These are phyloP conservation scores for Centroberyx gerrardi DNA, from an alignment of 2,797 vertebrate genomes.

Conservation along the genomic window DNA sequence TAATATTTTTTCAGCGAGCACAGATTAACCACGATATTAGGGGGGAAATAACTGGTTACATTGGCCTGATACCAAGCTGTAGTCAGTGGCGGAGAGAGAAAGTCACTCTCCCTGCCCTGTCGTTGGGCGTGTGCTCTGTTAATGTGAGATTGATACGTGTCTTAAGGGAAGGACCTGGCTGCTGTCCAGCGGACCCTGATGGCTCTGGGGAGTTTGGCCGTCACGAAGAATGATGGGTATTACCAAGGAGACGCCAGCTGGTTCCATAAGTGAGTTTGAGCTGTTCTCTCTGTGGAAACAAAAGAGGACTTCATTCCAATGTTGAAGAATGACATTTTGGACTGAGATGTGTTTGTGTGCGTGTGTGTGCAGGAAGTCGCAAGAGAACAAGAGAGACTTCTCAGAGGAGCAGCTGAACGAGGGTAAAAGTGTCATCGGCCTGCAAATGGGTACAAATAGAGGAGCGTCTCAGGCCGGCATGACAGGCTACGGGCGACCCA, in stretches of 20 bases:
- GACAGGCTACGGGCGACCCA: slow-evolving; percentile 92
- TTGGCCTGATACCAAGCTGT: neutral
- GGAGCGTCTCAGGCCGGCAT: slow-evolving; percentile 96
- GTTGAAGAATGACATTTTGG: slow-evolving; percentile 12
- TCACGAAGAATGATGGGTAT: slow-evolving; percentile 92
- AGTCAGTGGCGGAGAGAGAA: neutral
- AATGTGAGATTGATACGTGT: slow-evolving; percentile 51
- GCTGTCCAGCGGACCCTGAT: slow-evolving; percentile 96
- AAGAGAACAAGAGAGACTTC: slow-evolving; percentile 96
- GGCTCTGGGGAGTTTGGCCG: slow-evolving; percentile 93
- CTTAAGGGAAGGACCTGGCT: slow-evolving; percentile 91
- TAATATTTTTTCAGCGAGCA: slow-evolving; percentile 2
- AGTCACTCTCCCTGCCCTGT: neutral
- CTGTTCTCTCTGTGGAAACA: slow-evolving; percentile 21
- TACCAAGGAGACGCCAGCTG: slow-evolving; percentile 94
- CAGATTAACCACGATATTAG: neutral
- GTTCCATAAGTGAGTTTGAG: slow-evolving; percentile 93
- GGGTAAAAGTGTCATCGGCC: slow-evolving; percentile 93
- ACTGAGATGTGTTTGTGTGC: slow-evolving; percentile 40
- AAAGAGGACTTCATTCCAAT: slow-evolving; percentile 34
- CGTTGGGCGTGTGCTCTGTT: slow-evolving; percentile 20
- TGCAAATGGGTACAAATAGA: slow-evolving; percentile 97
- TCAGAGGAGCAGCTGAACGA: slow-evolving; percentile 93
- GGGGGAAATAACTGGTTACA: neutral
- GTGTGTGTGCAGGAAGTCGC: slow-evolving; percentile 89